Base-by-base conservation (phyloP, 2,113 vertebrate genomes). In the Dermatemys mawii region DNA sequence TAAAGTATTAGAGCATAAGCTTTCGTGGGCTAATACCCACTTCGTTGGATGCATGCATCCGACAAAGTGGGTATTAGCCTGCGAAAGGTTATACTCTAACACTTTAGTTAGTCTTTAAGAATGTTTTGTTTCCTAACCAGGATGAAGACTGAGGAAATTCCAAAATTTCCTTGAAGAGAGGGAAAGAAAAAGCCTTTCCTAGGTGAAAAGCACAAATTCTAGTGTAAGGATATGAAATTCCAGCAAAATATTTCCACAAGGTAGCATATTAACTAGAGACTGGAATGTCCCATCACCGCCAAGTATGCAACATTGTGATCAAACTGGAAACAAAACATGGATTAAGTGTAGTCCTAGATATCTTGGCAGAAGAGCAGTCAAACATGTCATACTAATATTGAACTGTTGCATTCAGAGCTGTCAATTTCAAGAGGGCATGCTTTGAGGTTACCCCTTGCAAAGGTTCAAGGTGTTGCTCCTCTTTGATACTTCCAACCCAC, bases 231-330 rank as follows among this genome's bases (percentile, higher is more conserved):
- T 78, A 38, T 60, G 79, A 86, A 95, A 87, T 75, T 90, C 87
- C 91, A 87, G 86, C 81, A 91, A 78, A 90, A 87, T 38, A 44
- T 51, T 85, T 94, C 83, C 81, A 29, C 16, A 76, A 48, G 57
- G 86, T 78, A 78, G 86, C 60, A 19, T 29, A 83, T 84, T 84
- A 93, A 73, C 86, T 0, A 2, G 89, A 75, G 76, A 92, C 76
- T 88, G 91, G 82, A 86, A 1, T 85, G 84, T 91, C 92, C 70
- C 87, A 35, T 85, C 90, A 50, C 54, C 95, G 51, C 70, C 51
- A 86, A 41, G 78, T 84, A 44, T 81, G 79, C 88, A 92, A 83
- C 11, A 75, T 22, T 83, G 54, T 24, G 79, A 41, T 76, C 76
- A 84, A 95, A 83, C 85, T 88, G 89, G 89, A 91, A 83, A 93